A percentile compares a stretch with the other conserved stretches of the same genome.
phyloP scores from a whole-genome alignment of 2,888 invertebrate species.

The Lasius fuliginosus region DNA sequence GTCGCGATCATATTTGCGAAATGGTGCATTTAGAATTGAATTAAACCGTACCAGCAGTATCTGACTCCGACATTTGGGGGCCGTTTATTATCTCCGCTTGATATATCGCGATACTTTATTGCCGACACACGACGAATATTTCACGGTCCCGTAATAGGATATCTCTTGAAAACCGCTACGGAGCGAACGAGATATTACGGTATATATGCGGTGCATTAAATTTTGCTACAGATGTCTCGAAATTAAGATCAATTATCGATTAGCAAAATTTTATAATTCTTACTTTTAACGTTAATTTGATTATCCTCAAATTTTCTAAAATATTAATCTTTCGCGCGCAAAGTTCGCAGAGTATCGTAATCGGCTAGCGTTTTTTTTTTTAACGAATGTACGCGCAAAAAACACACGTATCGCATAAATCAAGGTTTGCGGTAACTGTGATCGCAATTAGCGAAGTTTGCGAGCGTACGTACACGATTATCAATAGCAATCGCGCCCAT shows the following conservation, averaged over 20 bases:
- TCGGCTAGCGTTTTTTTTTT: not conserved
- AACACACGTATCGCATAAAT: not conserved
- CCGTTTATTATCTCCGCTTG: conserved; percentile 59
- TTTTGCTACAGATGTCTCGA: conserved; percentile 13
- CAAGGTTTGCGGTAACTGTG: not conserved
- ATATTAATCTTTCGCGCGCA: not conserved
- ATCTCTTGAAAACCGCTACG: conserved; percentile 26
- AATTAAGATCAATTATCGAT: conserved; percentile 14
- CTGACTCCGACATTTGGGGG: conserved; percentile 42
- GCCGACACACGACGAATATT: conserved; percentile 50
- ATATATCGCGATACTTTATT: conserved; percentile 60
- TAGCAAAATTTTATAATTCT: not conserved
- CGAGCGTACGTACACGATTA: not conserved
- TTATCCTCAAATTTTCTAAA: not conserved
- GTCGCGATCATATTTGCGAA: conserved; percentile 26
- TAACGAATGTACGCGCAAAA: not conserved
- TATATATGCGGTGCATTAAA: conserved; percentile 21
- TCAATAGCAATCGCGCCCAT: not conserved
- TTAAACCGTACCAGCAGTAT: conserved; percentile 46
- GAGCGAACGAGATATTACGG: conserved; percentile 45
- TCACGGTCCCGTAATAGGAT: conserved; percentile 55
- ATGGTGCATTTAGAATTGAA: conserved; percentile 17
- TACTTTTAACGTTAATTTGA: not conserved
- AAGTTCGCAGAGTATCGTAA: not conserved
- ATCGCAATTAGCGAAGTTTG: not conserved